Evolutionary conservation across 1,140 invertebrate genomes (phyloP), one percentile per base, ranked within the genome.

Genomic region (Sycophaga agraensis): DNA sequence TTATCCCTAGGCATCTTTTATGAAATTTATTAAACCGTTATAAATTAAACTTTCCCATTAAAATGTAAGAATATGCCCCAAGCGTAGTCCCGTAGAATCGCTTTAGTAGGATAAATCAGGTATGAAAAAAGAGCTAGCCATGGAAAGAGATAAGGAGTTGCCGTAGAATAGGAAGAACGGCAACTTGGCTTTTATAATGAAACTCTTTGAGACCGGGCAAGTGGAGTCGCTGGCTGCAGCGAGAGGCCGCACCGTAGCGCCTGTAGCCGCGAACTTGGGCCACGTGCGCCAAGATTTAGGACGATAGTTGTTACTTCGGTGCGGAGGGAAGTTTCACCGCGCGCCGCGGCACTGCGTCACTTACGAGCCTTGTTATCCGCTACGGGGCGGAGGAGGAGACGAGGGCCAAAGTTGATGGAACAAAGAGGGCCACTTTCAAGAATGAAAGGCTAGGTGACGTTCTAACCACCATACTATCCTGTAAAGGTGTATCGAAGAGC

Each of bases 151-250:
- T 34, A 37, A 35, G 21, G 14, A 9, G 5, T 21, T 26, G 48
- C 12, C 16, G 12, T n/a, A n/a, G 31, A 50, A 21, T 21, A 22
- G 16, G 21, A 53, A 14, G 24, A 54, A 63, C 54, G 59, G 53
- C 63, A 73, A 72, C 69, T 72, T 68, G 68, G 71, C 71, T 71
- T 71, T 69, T 70, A 69, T 70, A 72, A 71, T 68, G 68, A 70
- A 72, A 73, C 67, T 74, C 72, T 68, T 64, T 49, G 57, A 28
- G 53, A 59, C 46, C 63, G 9, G 31, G 49, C 17, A 26, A 28
- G 16, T n/a, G n/a, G 26, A 14, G 16, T 28, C 37, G 5, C 17
- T 31, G 22, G n/a, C 39, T 40, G n/a, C 35, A 11, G n/a, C n/a
- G n/a, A n/a, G n/a, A n/a, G n/a, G 50, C 46, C 56, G 51, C 53